A percentile compares a stretch with the other conserved stretches of the same genome.
Evolutionary conservation across 2,113 vertebrate species (phyloP).

Genomic region (Paramormyrops kingsleyae): DNA sequence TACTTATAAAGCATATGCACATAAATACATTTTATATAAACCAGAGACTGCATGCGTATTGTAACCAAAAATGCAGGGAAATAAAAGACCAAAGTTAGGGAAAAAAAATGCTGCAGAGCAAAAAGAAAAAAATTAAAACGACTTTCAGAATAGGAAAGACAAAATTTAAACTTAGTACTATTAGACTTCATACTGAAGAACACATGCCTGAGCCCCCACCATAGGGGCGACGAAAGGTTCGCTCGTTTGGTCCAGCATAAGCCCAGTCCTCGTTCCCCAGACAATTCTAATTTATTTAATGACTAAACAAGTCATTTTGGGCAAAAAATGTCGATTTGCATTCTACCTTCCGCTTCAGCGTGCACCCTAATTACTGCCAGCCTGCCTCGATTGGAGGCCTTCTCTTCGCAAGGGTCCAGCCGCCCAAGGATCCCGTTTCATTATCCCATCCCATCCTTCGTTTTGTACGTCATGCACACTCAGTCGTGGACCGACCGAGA

Average conservation of each 20-base stretch:
- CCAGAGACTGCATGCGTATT: not conserved
- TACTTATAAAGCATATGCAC: not conserved
- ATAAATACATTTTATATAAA: not conserved
- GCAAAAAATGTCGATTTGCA: constrained; percentile 53
- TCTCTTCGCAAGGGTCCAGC: constrained; percentile 41
- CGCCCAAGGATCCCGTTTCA: constrained; percentile 50
- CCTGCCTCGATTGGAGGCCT: constrained; percentile 53
- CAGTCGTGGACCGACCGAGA: constrained; percentile 39
- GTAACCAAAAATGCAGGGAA: not conserved
- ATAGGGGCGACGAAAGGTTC: not conserved
- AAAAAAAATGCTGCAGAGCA: not conserved
- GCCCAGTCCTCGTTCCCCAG: constrained; percentile 26
- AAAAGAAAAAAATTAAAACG: constrained; percentile 12
- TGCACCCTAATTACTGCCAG: constrained; percentile 57
- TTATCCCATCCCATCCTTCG: constrained; percentile 49
- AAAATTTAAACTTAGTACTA: not conserved
- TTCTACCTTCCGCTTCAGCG: constrained; percentile 43
- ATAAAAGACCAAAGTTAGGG: not conserved
- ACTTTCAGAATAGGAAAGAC: not conserved
- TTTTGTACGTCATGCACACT: constrained; percentile 45
- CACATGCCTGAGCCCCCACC: not conserved
- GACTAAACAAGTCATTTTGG: constrained; percentile 62
- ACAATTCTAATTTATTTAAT: constrained; percentile 53
- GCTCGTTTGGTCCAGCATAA: constrained; percentile 11
- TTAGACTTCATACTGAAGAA: not conserved